Evolutionary conservation across 1,140 invertebrate genomes (phyloP).

Genomic region (Pissodes strobi): DNA sequence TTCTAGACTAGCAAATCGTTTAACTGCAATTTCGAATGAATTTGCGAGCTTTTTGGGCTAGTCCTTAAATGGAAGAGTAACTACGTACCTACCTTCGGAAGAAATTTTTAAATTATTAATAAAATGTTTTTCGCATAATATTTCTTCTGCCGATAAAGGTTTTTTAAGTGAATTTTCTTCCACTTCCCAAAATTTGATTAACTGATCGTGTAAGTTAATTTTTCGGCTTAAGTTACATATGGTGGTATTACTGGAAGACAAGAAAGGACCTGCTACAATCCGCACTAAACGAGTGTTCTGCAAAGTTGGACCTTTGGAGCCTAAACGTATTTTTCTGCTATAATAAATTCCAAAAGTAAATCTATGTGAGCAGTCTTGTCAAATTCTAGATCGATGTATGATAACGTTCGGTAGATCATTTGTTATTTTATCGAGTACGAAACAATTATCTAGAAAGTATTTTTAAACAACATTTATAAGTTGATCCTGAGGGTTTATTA

Average conservation of each 20-base stretch:
- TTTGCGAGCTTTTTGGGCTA: constrained; percentile 17
- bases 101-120: constrained; percentile 13
- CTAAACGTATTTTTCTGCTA: constrained; percentile 25
- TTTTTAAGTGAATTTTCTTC: constrained; percentile 20
- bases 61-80: constrained; percentile 37
- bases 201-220: not conserved
- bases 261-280: constrained; percentile 32
- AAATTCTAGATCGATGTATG: constrained; percentile 36
- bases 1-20: constrained; percentile 29
- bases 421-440: constrained; percentile 23
- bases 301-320: constrained; percentile 15
- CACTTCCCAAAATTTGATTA: constrained; percentile 35
- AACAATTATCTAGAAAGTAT: constrained; percentile 16
- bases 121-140: constrained; percentile 36
- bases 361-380: constrained; percentile 29
- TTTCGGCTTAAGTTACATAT: not conserved
- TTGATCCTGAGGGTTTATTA: not conserved
- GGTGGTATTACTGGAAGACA: not conserved
- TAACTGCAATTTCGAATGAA: constrained; percentile 18
- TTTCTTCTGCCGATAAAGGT: constrained; percentile 27
- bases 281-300: constrained; percentile 43
- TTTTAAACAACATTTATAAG: not conserved
- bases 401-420: constrained; percentile 7
- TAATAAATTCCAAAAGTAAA: constrained; percentile 33
- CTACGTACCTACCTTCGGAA: constrained; percentile 29